A percentile compares a stretch with the other conserved stretches of the same genome.
Evolutionary conservation across 1,140 invertebrate species (phyloP).

Genomic region (Phocides pigmalion): DNA sequence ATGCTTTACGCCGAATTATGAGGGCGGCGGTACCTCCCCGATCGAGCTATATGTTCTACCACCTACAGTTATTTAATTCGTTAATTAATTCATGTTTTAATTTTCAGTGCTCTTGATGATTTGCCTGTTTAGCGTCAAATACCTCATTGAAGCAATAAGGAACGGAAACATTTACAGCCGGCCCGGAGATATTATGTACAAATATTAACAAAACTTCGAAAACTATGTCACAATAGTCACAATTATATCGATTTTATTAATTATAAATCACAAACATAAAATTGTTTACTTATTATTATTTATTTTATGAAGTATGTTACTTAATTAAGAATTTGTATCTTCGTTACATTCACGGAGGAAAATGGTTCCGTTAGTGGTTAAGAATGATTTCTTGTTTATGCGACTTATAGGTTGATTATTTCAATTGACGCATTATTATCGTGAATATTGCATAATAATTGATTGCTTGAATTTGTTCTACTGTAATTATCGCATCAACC

Average conservation of each 20-base stretch:
- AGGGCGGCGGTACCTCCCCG: too few relatives aligned
- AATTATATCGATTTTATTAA: background rate
- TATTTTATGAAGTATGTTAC: background rate
- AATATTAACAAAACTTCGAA: conserved; percentile 43
- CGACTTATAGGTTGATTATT: too few relatives aligned
- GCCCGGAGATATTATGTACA: conserved; percentile 62
- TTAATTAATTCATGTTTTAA: background rate
- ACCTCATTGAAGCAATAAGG: conserved; percentile 72
- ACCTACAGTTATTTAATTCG: too few relatives aligned
- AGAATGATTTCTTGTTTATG: too few relatives aligned
- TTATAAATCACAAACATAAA: background rate
- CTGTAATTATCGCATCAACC: conserved; percentile 9
- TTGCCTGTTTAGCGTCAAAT: conserved; percentile 75
- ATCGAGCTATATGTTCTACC: too few relatives aligned
- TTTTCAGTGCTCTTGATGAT: conserved; percentile 70
- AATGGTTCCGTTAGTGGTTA: too few relatives aligned
- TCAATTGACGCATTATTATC: background rate
- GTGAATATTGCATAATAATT: background rate
- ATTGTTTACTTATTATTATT: background rate
- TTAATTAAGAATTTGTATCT: too few relatives aligned
- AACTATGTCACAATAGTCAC: conserved; percentile 3
- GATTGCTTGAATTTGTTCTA: background rate
- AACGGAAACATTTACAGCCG: conserved; percentile 71
- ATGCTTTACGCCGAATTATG: too few relatives aligned
- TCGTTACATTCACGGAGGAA: too few relatives aligned